Base-by-base conservation (phyloP, 2,888 invertebrate species). In the Amiota minor region DNA sequence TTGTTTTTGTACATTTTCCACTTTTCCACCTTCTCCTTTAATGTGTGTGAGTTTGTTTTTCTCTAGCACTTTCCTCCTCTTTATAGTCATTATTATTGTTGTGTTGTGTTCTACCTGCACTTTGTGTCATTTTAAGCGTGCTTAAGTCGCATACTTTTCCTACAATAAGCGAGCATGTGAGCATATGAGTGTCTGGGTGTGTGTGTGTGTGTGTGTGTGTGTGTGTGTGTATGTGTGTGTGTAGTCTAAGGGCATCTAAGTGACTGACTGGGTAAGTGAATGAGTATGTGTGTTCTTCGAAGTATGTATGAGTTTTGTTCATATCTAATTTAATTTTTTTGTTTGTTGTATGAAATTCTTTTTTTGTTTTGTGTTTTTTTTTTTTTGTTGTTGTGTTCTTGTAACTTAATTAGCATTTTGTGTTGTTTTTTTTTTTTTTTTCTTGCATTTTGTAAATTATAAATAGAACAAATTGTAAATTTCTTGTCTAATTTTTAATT, bases 381-480 rank as follows among this genome's bases (percentile, higher is more conserved):
- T 59, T 20, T 59, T 16, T 59, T 23, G 18, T 20, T 59, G 6
- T 59, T 23, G 18, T 61, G 14, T 23, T 61, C 35, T 61, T 61
- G 20, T 61, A 61, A 61, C 20, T 23, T 61, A 61, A 23, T 53
- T 59, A 59, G 47, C 12, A 14, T 12, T 45, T 20, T 59, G 20
- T 56, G 12, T 16, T 56, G 11, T 47, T 16, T 46, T 47, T 18
- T 55, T 45, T 12, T 10, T 16, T 55, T 69, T n/a, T 23, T 16
- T 80, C 83, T 82, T 83, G 82, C 83, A 83, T 81, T 81, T 83
- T 35, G 35, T 35, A 35, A 35, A 6, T 81, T 75, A 80, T 76
- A 78, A 77, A 80, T 77, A 79, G 73, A 35, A 35, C 73, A 56
- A 49, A 70, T 72, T 46, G 72, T 69, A 46, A 18, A 55, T 69